Evolutionary conservation across 1,140 invertebrate genomes (phyloP), one percentile per base, ranked within the genome.

Genomic region (Drosophila tristis): DNA sequence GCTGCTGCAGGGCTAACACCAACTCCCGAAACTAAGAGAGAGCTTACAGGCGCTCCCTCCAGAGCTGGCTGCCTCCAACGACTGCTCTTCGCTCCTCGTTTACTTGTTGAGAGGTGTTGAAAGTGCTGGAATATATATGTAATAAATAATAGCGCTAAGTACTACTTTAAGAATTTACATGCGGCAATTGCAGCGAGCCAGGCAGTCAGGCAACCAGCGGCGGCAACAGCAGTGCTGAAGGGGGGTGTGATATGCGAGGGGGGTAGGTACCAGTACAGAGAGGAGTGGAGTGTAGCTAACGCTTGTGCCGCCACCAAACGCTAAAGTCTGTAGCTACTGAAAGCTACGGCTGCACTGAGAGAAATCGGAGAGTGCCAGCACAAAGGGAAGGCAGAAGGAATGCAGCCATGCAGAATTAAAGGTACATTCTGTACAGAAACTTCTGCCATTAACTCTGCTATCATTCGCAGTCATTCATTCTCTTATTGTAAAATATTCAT

Each of bases 121-220:
- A 91, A 90, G 77, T 90, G 82, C 78, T 90, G 89, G 89, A 89
- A 90, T 91, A 89, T 89, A 39, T 39, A 39, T 39, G 35, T 39
- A 90, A 90, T 90, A 90, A 90, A 90, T 90, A 90, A 90, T 90
- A 90, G 80, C 77, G 77, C 82, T 90, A 90, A 90, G 82, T 90
- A 90, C 87, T 91, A 90, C 89, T 90, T 90, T 90, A 90, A 90
- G 87, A 90, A 90, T 90, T 90, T 90, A 89, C 85, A 87, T 87
- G 84, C 82, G 79, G 82, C 82, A 87, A 89, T 87, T 87, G 84
- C 84, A 87, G 71, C 50, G 44, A 47, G 35, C 53, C 48, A 9
- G 29, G 29, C 29, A 56, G 51, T 39, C 23, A 60, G 49, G 50
- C 51, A 43, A 43, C 43, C n/a, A 31, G 25, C 61, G 59, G 74